Evolutionary conservation across 1,140 invertebrate genomes (phyloP), one percentile per base, ranked within the genome.

Genomic region (Calliphora vicina): DNA sequence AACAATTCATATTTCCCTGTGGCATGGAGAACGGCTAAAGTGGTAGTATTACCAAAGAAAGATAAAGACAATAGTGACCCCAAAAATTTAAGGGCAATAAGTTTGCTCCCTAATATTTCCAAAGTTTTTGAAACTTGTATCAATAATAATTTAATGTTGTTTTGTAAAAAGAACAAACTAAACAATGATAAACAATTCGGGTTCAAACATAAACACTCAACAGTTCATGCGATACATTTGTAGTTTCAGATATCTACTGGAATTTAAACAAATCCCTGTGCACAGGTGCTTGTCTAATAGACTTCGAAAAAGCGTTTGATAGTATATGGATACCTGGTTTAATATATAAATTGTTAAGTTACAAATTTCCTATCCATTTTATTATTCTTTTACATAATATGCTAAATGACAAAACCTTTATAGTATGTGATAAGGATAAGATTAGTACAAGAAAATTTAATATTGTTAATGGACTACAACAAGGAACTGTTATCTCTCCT

Each of bases 401-500:
- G 20, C 35, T 57, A 57, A 57, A 35, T 76, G 29, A 76, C n/a
- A 76, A n/a, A 29, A 76, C 73, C 13, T 76, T 80, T 23, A 29
- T 15, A 25, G 35, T 80, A n/a, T 80, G 42, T 23, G 29, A 23
- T 26, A 80, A 20, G 23, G 17, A 80, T 10, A 25, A 23, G 25
- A 29, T 57, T n/a, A 71, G 61, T 17, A 72, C 23, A 6, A 12
- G 17, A 15, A 71, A 82, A 42, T 82, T 29, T 29, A 27, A 13
- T 13, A 72, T 82, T 42, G 27, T 26, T 25, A 82, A 82, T 71
- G 81, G 81, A 8, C n/a, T 80, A 45, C 76, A 80, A 29, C 76
- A 45, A 25, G 76, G 76, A 23, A 80, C 76, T 23, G 35, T 82
- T 5, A 82, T 72, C 26, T 61, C 57, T 13, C 81, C 81, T 15